These are phyloP conservation scores for Bolinopsis microptera DNA, from an alignment of 37 sponge, comb jelly and placozoan genomes.

Conservation along the genomic window DNA sequence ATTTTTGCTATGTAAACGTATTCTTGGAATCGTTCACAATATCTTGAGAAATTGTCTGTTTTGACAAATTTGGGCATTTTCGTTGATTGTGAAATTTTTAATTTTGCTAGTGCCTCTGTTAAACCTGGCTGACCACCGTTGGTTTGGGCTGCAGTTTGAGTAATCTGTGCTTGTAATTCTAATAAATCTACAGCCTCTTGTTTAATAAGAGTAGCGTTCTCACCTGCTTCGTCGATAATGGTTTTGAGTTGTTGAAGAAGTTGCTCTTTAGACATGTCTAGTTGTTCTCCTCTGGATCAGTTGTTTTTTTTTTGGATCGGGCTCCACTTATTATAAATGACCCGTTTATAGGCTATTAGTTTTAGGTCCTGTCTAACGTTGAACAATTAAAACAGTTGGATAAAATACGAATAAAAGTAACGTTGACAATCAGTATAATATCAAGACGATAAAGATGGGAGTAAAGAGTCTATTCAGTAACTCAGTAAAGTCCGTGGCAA, in stretches of 20 bases:
- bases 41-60: background rate
- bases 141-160: background rate
- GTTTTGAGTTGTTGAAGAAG: background rate
- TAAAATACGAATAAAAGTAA: too few relatives aligned
- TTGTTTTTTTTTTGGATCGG: background rate
- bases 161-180: background rate
- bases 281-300: too few relatives aligned
- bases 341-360: too few relatives aligned
- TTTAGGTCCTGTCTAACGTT: too few relatives aligned
- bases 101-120: background rate
- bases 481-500: too few relatives aligned
- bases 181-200: background rate
- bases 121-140: background rate
- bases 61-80: background rate
- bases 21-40: background rate
- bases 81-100: background rate
- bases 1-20: background rate
- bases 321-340: slow-evolving; percentile 21
- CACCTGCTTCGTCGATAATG: background rate
- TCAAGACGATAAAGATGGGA: too few relatives aligned
- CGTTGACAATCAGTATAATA: too few relatives aligned
- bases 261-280: too few relatives aligned
- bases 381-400: too few relatives aligned
- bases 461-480: too few relatives aligned
- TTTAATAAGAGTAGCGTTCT: background rate